Evolutionary conservation across 2,113 vertebrate species (phyloP).

Genomic region (Hyaena hyaena): DNA sequence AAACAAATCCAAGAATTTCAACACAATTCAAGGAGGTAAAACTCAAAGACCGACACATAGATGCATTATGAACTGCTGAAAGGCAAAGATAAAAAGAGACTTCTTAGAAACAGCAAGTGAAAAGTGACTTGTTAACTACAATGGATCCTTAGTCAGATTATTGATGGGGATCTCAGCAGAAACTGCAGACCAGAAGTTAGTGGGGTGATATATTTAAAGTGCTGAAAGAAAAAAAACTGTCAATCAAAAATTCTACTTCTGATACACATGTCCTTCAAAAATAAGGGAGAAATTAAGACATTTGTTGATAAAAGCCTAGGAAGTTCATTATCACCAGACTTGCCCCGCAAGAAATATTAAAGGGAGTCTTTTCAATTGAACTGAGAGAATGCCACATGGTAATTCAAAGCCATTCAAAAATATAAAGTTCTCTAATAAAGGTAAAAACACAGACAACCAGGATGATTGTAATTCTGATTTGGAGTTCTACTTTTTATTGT

Average conservation of each 20-base stretch:
- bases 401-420: background rate
- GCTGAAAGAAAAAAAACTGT: background rate
- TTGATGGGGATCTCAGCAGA: background rate
- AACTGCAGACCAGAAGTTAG: background rate
- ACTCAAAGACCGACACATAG: background rate
- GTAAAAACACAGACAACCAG: background rate
- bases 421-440: background rate
- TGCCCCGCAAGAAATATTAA: background rate
- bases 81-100: background rate
- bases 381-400: background rate
- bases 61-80: background rate
- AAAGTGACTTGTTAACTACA: background rate
- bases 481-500: background rate
- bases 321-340: background rate
- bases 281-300: background rate
- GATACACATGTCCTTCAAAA: background rate
- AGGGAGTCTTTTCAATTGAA: background rate
- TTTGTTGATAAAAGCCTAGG: background rate
- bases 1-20: background rate
- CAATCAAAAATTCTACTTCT: background rate
- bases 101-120: background rate
- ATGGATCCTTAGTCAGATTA: background rate
- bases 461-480: background rate
- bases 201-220: background rate
- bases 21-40: background rate